Evolutionary conservation across 2,888 invertebrate species (phyloP).

Genomic region (Cataglyphis cursor): DNA sequence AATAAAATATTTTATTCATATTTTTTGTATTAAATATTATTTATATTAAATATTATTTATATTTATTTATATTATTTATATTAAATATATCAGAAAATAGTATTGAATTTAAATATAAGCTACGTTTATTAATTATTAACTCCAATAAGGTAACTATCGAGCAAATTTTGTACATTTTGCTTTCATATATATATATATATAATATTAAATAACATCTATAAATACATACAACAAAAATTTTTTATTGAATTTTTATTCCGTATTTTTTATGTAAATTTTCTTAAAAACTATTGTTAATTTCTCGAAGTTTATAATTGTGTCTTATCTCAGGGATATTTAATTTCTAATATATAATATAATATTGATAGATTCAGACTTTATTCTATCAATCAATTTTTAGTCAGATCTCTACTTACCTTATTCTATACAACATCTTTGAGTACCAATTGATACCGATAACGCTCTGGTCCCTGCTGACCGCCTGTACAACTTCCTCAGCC

Average conservation of each 20-base stretch:
- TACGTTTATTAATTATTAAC: not conserved
- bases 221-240: not conserved
- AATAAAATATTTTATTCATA: no score
- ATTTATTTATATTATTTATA: no score
- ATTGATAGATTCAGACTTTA: not conserved
- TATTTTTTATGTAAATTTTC: not conserved
- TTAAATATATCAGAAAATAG: not conserved
- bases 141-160: not conserved
- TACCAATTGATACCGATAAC: constrained; percentile 75
- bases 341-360: not conserved
- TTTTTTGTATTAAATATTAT: no score
- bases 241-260: not conserved
- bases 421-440: constrained; percentile 74
- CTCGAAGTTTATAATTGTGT: not conserved
- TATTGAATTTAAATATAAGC: not conserved
- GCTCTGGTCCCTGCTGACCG: constrained; percentile 79
- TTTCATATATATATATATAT: not conserved
- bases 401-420: constrained; percentile 70
- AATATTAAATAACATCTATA: not conserved
- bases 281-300: not conserved
- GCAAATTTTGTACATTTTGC: not conserved
- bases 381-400: not conserved
- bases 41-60: no score
- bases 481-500: constrained; percentile 81
- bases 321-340: not conserved